Evolutionary conservation across 2,888 invertebrate genomes (phyloP), one percentile per base, ranked within the genome.

Genomic region (Epirrhoe tristata): DNA sequence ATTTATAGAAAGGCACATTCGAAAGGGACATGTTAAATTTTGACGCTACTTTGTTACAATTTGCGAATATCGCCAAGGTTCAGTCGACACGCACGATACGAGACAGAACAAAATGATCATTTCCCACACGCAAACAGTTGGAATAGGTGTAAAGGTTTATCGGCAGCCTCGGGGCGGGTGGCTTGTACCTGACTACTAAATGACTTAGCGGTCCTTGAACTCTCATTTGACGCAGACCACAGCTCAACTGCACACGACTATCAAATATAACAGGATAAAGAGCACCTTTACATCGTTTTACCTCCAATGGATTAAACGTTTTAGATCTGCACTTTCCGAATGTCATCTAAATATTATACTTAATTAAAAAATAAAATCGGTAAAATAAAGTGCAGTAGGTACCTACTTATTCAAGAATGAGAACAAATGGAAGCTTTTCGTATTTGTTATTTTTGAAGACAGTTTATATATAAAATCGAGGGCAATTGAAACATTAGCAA

Each of bases 121-220:
- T 83, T 82, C 76, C 81, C 78, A 81, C 87, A 87, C 81, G 86
- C 85, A 81, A 83, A 75, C 74, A 77, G 73, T 77, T 76, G 76
- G 78, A 77, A 77, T 78, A 77, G 76, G 78, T 78, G 77, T 79
- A 78, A 76, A 77, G 77, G 71, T 70, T 67, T 69, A 69, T 70
- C 75, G 73, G 74, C 74, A 74, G 83, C 78, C 82, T 77, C 81
- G 76, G 77, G 82, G 79, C 81, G 77, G 80, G 79, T 79, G 77
- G 76, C 80, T 79, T 80, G 79, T 87, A 87, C 87, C 87, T 86
- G 86, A 79, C 81, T 81, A 79, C 83, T 84, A 85, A 86, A 87
- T 83, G 85, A 84, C 82, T 82, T 80, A 77, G 81, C 83, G 86
- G 86, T 86, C 84, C 81, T 86, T 87, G 84, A 87, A 87, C 87